Percentiles rank a stretch among this genome's conserved stretches.
Conservation (phyloP, 1,140 invertebrate genomes). For the Centruroides sculpturatus region DNA sequence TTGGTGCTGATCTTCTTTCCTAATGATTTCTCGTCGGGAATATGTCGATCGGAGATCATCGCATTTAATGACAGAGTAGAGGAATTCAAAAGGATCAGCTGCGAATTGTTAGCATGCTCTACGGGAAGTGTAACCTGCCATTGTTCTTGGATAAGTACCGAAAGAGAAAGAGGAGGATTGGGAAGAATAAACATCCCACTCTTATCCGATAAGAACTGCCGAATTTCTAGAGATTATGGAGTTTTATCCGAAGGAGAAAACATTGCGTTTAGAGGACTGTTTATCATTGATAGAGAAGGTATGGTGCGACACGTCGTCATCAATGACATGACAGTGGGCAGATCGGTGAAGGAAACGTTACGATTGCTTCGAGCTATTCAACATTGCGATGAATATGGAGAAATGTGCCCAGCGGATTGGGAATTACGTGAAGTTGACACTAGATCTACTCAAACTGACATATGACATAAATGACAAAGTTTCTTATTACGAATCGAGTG, state of each 20-base stretch:
- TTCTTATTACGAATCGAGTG: no score
- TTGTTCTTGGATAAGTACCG: conserved; percentile 86
- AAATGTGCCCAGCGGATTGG: no score
- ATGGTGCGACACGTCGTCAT: no score
- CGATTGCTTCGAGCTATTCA: no score
- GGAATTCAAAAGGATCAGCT: conserved; percentile 71
- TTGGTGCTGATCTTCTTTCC: not conserved
- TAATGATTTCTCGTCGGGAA: conserved; percentile 53
- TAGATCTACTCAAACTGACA: no score
- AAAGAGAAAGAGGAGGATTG: conserved; percentile 87
- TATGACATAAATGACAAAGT: no score
- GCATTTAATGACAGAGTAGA: conserved; percentile 81
- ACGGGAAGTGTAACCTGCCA: conserved; percentile 84
- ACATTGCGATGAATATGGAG: no score
- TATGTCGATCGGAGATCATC: conserved; percentile 89
- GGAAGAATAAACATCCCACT: conserved; percentile 93
- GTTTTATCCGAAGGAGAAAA: conserved; percentile 86
- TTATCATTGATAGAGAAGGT: no score
- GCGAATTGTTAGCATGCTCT: conserved; percentile 69
- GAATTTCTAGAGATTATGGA: conserved; percentile 78
- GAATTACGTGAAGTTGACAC: no score
- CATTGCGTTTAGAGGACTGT: conserved; percentile 55
- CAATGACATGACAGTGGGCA: no score
- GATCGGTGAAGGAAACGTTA: no score
- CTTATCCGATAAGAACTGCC: conserved; percentile 78